phyloP scores from a whole-genome alignment of 2,797 vertebrate species.

The Sebastes wilsoni region DNA sequence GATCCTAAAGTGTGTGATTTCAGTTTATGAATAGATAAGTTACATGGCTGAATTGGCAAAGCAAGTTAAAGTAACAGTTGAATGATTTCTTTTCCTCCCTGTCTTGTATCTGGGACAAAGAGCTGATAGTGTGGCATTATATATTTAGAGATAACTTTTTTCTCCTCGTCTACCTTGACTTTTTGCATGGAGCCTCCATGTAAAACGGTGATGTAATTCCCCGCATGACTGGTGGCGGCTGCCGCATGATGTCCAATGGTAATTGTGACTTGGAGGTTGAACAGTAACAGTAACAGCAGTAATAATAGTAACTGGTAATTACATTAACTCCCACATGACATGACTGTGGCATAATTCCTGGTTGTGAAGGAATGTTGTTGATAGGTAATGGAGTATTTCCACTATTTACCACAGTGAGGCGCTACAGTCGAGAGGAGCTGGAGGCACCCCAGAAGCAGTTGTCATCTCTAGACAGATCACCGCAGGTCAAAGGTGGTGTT shows the following conservation, averaged over 20 bases:
- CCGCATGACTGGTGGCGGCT: too few relatives aligned
- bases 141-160: background rate
- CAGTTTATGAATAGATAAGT: background rate
- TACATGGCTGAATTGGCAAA: background rate
- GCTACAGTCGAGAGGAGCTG: constrained; percentile 88
- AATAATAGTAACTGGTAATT: background rate
- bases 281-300: background rate
- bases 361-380: background rate
- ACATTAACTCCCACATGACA: background rate
- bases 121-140: background rate
- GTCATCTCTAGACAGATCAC: constrained; percentile 81
- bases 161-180: too few relatives aligned
- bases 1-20: too few relatives aligned
- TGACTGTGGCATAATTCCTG: background rate
- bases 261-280: background rate
- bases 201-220: too few relatives aligned
- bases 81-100: background rate
- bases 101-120: background rate
- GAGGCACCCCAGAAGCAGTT: constrained; percentile 79
- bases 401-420: constrained; percentile 74
- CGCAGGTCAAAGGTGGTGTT: constrained; percentile 69
- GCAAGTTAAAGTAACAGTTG: background rate
- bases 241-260: background rate
- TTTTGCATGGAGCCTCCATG: too few relatives aligned
- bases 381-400: background rate